Percentiles rank a stretch among this genome's conserved stretches.
Conservation (phyloP, 2,797 vertebrate genomes). For the Chaetodon trifasciatus region DNA sequence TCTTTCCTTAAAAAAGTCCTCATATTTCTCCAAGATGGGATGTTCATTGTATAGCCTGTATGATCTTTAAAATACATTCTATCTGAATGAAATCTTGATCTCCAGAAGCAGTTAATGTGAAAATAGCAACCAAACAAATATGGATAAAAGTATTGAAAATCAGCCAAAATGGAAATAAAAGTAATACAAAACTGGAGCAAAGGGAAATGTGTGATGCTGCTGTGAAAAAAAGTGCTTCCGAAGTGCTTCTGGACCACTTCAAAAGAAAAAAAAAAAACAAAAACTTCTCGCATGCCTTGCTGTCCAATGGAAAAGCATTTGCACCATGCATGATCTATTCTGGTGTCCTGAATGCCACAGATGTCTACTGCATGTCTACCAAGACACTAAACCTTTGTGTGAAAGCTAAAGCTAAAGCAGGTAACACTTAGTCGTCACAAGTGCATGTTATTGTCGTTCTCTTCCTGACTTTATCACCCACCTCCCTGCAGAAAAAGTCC, state of each 20-base stretch:
- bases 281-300: neutral
- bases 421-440: constrained; percentile 8
- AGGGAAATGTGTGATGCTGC: neutral
- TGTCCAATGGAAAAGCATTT: neutral
- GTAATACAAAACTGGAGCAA: neutral
- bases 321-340: neutral
- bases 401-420: constrained; percentile 13
- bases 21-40: neutral
- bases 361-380: neutral
- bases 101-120: neutral
- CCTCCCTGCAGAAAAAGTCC: constrained; percentile 19
- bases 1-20: neutral
- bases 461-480: constrained; percentile 17
- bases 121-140: neutral
- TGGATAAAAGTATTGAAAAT: neutral
- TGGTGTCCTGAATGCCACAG: neutral
- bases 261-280: neutral
- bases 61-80: neutral
- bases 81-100: neutral
- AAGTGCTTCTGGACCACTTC: neutral
- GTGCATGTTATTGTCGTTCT: constrained; percentile 12
- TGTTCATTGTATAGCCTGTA: neutral
- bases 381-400: neutral
- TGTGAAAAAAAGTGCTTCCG: neutral
- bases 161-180: neutral